Conservation (phyloP, 2,113 vertebrate genomes). For the Sinocyclocheilus anshuiensis region DNA sequence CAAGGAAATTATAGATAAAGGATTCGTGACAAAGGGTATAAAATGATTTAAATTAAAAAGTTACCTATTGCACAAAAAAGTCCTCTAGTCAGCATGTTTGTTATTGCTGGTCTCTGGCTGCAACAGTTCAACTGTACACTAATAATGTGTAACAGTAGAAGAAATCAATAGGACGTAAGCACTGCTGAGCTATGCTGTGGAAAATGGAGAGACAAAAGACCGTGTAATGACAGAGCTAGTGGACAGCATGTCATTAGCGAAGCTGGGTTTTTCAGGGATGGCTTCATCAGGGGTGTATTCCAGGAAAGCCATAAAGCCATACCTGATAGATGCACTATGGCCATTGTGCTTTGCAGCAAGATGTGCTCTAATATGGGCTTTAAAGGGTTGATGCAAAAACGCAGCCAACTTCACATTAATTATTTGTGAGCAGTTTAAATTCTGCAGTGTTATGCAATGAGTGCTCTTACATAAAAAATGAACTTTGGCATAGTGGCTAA, state of each 20-base stretch:
- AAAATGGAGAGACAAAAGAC: slow-evolving; percentile 12
- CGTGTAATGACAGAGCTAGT: neutral
- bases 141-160: slow-evolving; percentile 21
- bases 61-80: neutral
- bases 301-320: neutral
- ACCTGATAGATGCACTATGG: slow-evolving; percentile 14
- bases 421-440: slow-evolving; percentile 77
- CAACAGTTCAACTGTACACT: slow-evolving; percentile 14
- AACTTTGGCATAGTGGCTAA: slow-evolving; percentile 77
- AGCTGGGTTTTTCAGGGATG: neutral
- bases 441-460: slow-evolving; percentile 79
- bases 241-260: neutral
- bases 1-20: neutral
- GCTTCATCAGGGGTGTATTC: slow-evolving; percentile 8
- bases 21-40: neutral
- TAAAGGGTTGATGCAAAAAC: slow-evolving; percentile 58
- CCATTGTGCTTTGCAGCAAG: slow-evolving; percentile 40
- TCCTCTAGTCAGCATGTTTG: slow-evolving; percentile 14
- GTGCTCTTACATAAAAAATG: slow-evolving; percentile 79
- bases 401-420: slow-evolving; percentile 74
- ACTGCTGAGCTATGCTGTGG: neutral
- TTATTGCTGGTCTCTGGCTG: slow-evolving; percentile 15
- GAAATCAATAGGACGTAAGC: slow-evolving; percentile 18
- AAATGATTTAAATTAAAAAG: neutral
- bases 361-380: slow-evolving; percentile 46